Evolutionary conservation across 2,113 vertebrate genomes (phyloP).

Genomic region (Accipiter virgatus): DNA sequence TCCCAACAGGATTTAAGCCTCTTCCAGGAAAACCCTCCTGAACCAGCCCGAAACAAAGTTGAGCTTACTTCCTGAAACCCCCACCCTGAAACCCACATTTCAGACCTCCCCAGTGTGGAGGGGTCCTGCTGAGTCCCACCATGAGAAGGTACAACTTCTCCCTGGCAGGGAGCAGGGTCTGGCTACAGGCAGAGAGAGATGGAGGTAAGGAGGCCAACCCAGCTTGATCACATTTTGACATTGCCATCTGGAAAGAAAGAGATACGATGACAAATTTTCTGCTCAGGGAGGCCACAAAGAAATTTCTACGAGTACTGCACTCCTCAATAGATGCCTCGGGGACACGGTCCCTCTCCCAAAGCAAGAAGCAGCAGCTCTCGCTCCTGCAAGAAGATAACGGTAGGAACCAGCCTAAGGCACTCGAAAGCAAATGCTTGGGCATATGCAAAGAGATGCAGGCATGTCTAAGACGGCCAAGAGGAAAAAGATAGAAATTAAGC

Average conservation of each 20-base stretch:
- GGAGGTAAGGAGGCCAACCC: neutral
- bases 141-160: neutral
- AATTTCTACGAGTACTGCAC: neutral
- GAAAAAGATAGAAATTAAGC: slow-evolving; percentile 39
- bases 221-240: rapidly evolving
- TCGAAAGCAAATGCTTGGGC: neutral
- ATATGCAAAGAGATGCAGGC: neutral
- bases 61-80: neutral
- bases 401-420: slow-evolving; percentile 13
- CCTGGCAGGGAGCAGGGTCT: neutral
- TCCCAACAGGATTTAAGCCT: neutral
- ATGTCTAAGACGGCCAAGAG: neutral
- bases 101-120: neutral
- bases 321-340: neutral
- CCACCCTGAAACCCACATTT: neutral
- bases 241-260: neutral
- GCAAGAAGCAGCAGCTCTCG: neutral
- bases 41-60: neutral
- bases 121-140: rapidly evolving
- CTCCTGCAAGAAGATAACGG: neutral
- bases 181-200: neutral
- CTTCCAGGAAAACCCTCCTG: neutral
- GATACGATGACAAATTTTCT: neutral
- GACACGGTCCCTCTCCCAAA: neutral
- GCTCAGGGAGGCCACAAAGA: neutral